Evolutionary conservation across 2,113 vertebrate species (phyloP).

Genomic region (Lonchura striata): DNA sequence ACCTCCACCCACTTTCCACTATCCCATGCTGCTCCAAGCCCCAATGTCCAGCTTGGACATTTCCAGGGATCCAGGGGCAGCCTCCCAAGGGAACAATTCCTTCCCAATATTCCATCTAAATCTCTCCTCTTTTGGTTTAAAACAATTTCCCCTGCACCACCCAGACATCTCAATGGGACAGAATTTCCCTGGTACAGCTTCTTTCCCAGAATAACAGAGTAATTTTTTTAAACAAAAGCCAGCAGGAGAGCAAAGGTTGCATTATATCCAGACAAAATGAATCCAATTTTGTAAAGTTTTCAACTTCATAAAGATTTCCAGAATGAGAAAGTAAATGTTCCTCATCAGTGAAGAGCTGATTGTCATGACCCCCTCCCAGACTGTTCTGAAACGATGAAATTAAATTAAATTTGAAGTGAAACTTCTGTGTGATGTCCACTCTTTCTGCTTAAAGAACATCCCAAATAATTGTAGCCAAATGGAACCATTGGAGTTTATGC

Average conservation of each 20-base stretch:
- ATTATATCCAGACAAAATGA: neutral
- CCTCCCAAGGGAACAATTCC: neutral
- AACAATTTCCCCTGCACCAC: neutral
- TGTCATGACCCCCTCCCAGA: neutral
- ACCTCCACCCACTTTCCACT: neutral
- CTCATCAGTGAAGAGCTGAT: neutral
- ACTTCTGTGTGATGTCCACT: neutral
- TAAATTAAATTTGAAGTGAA: neutral
- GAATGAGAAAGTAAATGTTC: neutral
- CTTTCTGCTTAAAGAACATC: neutral
- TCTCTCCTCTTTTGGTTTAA: neutral
- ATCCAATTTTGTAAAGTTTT: neutral
- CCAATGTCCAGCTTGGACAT: neutral
- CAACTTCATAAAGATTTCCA: neutral
- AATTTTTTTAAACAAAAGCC: neutral
- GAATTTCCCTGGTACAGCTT: neutral
- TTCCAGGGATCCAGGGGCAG: neutral
- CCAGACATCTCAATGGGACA: neutral
- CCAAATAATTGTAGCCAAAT: neutral
- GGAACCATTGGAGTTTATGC: neutral
- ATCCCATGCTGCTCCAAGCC: neutral
- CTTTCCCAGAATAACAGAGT: neutral
- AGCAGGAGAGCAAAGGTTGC: neutral
- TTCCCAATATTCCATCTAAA: neutral
- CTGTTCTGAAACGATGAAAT: neutral